phyloP scores from a whole-genome alignment of 2,797 vertebrate species.

The Sternotherus odoratus region DNA sequence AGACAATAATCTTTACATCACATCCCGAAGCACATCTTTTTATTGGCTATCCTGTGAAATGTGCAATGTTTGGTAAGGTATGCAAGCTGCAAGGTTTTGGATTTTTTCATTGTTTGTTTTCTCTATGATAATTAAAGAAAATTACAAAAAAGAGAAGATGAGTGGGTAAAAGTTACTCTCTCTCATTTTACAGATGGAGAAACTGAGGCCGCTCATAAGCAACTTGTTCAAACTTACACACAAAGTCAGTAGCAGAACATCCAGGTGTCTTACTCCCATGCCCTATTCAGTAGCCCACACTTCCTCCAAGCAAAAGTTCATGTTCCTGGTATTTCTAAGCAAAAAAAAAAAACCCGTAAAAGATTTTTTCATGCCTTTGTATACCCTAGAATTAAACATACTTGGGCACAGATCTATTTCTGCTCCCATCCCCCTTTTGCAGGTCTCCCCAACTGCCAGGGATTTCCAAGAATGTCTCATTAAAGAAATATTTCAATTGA shows the following conservation, averaged over 20 bases:
- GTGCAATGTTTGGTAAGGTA: no score
- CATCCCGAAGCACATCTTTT: background rate
- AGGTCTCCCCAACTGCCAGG: background rate
- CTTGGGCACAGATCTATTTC: rapidly evolving
- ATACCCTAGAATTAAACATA: background rate
- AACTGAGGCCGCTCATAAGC: background rate
- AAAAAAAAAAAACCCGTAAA: background rate
- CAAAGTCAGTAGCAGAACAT: background rate
- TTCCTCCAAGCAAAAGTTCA: rapidly evolving
- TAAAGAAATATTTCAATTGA: background rate
- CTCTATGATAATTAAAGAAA: background rate
- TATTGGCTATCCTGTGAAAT: no score
- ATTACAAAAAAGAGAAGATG: rapidly evolving
- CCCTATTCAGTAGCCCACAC: rapidly evolving
- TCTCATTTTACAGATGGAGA: rapidly evolving
- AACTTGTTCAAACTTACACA: rapidly evolving
- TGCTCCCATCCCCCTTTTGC: background rate
- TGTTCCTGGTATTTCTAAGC: background rate
- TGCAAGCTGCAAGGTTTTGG: no score
- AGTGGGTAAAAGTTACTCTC: background rate
- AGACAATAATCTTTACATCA: background rate
- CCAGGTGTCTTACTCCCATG: background rate
- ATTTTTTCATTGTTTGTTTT: no score
- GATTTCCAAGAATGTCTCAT: background rate
- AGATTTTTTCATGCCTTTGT: background rate